Evolutionary conservation across 2,888 invertebrate species (phyloP).

Genomic region (Spicauda simplicius): DNA sequence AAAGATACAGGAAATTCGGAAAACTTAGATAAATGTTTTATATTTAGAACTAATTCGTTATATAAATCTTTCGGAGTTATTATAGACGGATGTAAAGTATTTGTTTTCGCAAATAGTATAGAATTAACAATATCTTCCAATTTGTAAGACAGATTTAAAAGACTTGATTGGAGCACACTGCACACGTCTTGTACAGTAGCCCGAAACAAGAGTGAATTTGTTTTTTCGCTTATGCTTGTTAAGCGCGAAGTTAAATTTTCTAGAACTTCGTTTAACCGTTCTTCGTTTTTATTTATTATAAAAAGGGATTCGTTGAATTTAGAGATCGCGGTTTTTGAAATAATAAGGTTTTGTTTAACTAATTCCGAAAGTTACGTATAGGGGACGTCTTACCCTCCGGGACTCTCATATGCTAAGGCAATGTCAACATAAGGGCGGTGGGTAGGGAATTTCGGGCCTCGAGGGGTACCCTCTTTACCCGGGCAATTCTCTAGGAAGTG

Average conservation of each 20-base stretch:
- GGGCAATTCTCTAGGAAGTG: too few relatives aligned
- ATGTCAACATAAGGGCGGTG: too few relatives aligned
- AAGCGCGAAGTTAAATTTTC: conserved; percentile 4
- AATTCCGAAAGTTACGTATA: conserved; percentile 14
- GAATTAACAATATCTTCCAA: conserved; percentile 19
- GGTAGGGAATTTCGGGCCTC: too few relatives aligned
- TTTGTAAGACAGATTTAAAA: conserved; percentile 19
- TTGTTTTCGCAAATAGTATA: conserved; percentile 16
- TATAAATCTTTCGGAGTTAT: conserved; percentile 14
- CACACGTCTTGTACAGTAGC: conserved; percentile 7
- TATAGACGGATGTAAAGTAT: conserved; percentile 16
- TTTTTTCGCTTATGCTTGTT: neutral
- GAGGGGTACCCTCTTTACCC: too few relatives aligned
- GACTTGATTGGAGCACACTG: conserved; percentile 13
- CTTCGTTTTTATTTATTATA: too few relatives aligned
- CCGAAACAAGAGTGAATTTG: too few relatives aligned
- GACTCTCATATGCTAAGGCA: too few relatives aligned
- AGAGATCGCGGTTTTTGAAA: conserved; percentile 11
- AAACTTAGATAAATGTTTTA: too few relatives aligned
- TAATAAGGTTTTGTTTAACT: conserved; percentile 2
- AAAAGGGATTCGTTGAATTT: too few relatives aligned
- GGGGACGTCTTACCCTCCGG: too few relatives aligned
- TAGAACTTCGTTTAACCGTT: conserved; percentile 2
- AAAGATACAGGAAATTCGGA: conserved; percentile 11
- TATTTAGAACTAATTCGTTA: too few relatives aligned